Percentiles rank a stretch among this genome's conserved stretches.
These are phyloP conservation scores for Artibeus lituratus DNA, from an alignment of 2,797 vertebrate genomes.

Conservation along the genomic window DNA sequence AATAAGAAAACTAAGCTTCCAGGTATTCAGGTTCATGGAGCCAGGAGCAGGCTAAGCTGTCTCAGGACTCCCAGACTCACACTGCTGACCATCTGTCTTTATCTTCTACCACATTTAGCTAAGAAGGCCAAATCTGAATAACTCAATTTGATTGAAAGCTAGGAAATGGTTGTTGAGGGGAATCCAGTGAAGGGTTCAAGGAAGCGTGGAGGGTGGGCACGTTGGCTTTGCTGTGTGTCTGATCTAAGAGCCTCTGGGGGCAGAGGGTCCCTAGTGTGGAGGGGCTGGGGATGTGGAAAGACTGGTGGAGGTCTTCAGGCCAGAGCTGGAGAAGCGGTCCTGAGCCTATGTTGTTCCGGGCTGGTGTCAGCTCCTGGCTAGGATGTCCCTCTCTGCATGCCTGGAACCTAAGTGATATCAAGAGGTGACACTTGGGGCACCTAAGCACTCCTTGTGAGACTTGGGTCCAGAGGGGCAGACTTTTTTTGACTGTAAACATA, in stretches of 20 bases:
- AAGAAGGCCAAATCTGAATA: background rate
- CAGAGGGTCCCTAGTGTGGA: background rate
- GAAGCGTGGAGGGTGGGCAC: background rate
- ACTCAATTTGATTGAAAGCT: background rate
- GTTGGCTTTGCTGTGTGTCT: background rate
- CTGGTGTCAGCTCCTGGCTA: background rate
- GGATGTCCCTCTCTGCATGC: background rate
- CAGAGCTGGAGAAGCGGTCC: background rate
- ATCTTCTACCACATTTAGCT: background rate
- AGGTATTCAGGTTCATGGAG: background rate
- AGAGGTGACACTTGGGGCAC: background rate
- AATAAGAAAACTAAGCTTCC: background rate
- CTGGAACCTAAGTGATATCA: background rate
- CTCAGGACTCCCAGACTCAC: background rate
- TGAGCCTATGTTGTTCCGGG: background rate
- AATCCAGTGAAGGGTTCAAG: background rate
- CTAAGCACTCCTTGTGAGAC: background rate
- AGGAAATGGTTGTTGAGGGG: background rate
- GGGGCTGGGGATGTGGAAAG: background rate
- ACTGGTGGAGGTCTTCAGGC: background rate
- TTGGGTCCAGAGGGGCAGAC: background rate
- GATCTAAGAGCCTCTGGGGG: background rate
- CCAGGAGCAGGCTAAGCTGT: background rate
- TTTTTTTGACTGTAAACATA: constrained; percentile 47
- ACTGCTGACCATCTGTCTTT: background rate